Conservation (phyloP, 2,113 vertebrate species). For the Scortum barcoo region DNA sequence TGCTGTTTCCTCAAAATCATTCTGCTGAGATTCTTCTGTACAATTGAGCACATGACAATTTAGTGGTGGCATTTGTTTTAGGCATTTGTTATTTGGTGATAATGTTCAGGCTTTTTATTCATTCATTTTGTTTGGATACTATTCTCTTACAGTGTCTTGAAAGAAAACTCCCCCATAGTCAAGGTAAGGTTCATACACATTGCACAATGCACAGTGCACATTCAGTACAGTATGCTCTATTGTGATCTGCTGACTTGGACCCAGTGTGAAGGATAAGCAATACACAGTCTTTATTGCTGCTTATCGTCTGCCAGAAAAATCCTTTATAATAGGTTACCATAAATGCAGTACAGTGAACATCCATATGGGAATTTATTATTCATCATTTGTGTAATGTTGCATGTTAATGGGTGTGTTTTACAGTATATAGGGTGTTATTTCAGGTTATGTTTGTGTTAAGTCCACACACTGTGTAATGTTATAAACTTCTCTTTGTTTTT, state of each 20-base stretch:
- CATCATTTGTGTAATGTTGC: not conserved
- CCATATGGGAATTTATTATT: not conserved
- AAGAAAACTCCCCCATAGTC: constrained; percentile 33
- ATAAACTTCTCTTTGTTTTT: constrained; percentile 13
- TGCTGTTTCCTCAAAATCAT: not conserved
- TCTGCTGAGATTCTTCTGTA: not conserved
- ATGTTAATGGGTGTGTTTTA: not conserved
- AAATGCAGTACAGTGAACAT: not conserved
- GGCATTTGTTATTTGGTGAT: not conserved
- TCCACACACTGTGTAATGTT: not conserved
- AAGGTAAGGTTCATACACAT: constrained; percentile 38
- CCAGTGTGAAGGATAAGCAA: not conserved
- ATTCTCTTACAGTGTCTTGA: constrained; percentile 5
- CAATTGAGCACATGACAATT: not conserved
- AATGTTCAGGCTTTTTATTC: not conserved
- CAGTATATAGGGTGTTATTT: not conserved
- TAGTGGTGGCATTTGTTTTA: not conserved
- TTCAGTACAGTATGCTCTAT: not conserved
- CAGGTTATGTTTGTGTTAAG: not conserved
- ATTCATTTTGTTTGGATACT: not conserved
- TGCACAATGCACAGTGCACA: too few relatives aligned
- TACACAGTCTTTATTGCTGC: not conserved
- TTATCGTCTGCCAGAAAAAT: not conserved
- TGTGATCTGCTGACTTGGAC: not conserved
- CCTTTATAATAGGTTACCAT: not conserved